A percentile compares a stretch with the other conserved stretches of the same genome.
These are phyloP conservation scores for Pseudonaja textilis DNA, from an alignment of 2,113 vertebrate species.

Conservation along the genomic window DNA sequence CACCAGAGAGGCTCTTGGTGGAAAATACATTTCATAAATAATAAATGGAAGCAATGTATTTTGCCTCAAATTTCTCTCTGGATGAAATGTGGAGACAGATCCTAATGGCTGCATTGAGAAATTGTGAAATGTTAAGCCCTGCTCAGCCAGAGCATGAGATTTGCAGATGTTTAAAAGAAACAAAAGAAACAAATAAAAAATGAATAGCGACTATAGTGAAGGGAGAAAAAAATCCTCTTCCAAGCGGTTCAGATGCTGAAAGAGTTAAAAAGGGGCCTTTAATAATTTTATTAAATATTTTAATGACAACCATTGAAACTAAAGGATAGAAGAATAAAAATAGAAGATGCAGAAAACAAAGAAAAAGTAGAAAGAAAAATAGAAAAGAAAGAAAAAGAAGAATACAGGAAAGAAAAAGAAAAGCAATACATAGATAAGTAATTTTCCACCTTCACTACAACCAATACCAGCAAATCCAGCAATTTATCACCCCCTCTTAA, in stretches of 20 bases:
- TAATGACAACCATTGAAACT: neutral
- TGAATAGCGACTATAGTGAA: neutral
- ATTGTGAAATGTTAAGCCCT: neutral
- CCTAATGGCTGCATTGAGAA: neutral
- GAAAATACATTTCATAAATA: neutral
- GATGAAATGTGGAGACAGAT: neutral
- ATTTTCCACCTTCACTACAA: neutral
- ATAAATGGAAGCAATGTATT: neutral
- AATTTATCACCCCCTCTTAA: neutral
- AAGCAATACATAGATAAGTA: neutral
- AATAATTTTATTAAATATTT: neutral
- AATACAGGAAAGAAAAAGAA: neutral
- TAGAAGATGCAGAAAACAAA: neutral
- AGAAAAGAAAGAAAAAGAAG: neutral
- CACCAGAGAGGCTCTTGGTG: neutral
- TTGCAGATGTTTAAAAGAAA: neutral
- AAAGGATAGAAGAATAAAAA: neutral
- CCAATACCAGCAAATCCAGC: neutral
- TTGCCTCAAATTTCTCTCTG: neutral
- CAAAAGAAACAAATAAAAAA: neutral
- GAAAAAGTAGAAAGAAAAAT: neutral
- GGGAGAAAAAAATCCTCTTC: neutral
- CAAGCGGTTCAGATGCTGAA: neutral
- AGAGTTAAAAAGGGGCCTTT: neutral
- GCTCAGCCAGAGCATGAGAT: neutral